phyloP scores from a whole-genome alignment of 2,113 vertebrate species.

The Equus quagga region DNA sequence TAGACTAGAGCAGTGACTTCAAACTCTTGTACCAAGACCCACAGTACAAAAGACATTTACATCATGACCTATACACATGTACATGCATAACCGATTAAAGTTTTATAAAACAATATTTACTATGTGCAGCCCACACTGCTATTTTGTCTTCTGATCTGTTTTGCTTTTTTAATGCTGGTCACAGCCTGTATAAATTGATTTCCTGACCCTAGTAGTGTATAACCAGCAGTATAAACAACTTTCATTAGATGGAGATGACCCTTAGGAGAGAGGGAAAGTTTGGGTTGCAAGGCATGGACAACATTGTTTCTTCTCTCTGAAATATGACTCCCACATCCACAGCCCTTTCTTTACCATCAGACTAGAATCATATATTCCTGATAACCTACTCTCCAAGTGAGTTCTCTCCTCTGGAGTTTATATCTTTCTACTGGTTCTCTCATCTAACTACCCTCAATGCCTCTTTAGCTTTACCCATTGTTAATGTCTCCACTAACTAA shows the following conservation, averaged over 20 bases:
- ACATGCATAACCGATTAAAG: not conserved
- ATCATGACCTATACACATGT: not conserved
- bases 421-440: not conserved
- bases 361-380: not conserved
- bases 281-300: not conserved
- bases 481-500: not conserved
- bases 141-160: not conserved
- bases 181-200: conserved; percentile 13
- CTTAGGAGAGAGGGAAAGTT: not conserved
- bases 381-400: not conserved
- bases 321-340: not conserved
- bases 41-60: not conserved
- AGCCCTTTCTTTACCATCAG: not conserved
- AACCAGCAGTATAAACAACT: not conserved
- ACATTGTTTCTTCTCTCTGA: not conserved
- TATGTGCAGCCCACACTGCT: not conserved
- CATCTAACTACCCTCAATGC: too few relatives aligned
- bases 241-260: not conserved
- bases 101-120: not conserved
- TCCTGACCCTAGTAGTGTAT: not conserved
- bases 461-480: not conserved
- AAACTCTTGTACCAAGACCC: not conserved
- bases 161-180: not conserved
- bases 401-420: not conserved
- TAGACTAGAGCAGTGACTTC: not conserved